phyloP scores from a whole-genome alignment of 2,888 invertebrate genomes.

The Aleiodes testaceus region DNA sequence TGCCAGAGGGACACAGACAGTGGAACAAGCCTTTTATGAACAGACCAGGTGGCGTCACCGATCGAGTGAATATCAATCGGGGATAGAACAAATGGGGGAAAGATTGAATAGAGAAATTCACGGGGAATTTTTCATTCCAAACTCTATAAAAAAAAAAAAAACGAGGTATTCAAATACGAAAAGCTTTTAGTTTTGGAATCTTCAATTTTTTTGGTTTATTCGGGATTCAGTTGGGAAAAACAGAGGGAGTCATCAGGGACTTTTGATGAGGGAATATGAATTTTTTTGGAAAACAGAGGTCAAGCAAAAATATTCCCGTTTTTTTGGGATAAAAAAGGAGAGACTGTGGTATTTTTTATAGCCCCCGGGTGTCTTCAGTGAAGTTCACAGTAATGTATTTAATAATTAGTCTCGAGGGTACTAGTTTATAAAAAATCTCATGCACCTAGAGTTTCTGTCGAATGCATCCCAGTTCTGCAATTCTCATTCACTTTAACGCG shows the following conservation, averaged over 20 bases:
- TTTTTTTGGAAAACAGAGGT: too few relatives aligned
- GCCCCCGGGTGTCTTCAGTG: neutral
- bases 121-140: neutral
- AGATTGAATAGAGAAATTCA: neutral
- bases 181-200: too few relatives aligned
- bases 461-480: too few relatives aligned
- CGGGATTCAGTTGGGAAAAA: neutral
- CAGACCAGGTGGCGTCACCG: conserved; percentile 25
- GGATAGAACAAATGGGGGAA: conserved; percentile 5
- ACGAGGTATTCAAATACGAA: neutral
- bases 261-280: too few relatives aligned
- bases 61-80: conserved; percentile 32
- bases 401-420: too few relatives aligned
- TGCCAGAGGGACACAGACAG: too few relatives aligned
- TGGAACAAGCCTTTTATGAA: conserved; percentile 26
- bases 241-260: too few relatives aligned
- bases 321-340: neutral
- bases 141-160: neutral
- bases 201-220: neutral
- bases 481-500: too few relatives aligned
- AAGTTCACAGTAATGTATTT: too few relatives aligned
- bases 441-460: too few relatives aligned
- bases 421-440: too few relatives aligned
- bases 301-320: too few relatives aligned
- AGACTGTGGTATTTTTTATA: conserved; percentile 10